Base-by-base conservation (phyloP, 2,888 invertebrate species). In the Trichopria drosophilae region DNA sequence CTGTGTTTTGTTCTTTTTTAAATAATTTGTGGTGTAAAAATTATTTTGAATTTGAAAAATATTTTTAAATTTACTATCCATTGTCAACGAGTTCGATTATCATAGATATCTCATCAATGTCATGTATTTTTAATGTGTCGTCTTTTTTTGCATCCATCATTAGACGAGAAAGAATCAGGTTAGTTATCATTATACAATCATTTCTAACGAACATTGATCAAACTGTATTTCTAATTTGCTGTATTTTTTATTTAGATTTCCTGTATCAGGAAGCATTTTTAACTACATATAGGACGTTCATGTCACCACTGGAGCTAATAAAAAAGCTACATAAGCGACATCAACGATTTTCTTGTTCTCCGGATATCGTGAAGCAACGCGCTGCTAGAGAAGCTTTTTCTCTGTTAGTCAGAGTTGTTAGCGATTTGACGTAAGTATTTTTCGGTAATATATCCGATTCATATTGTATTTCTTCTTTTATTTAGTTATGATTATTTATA, bases 241-340 rank as follows among this genome's bases (percentile, higher is more conserved):
- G 26, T 43, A 7, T 28, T 47, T 41, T 47, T 34, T 49, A 71
- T 74, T 16, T 80, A 91, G 92, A 91, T 77, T 90, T 93, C 78
- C 83, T 91, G 76, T 95, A 92, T 79, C 93, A 94, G 81, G 98
- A 99, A 81, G 97, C 98, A 58, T 99, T 99, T 79, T 83, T 98
- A 64, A 93, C 96, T 45, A 99, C 98, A 53, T 99, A 98, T 79
- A 84, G 97, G 63, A 97, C 96, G 55, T 96, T 97, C 80, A 87
- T 97, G 72, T 82, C 89, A 53, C 93, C 97, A 18, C 78, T 85
- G 67, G 90, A 90, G 61, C 81, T 97, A 61, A 85, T 96, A 61
- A 84, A 86, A 68, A 93, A 95, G 69, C 79, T 97, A 48, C 86
- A 92, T 70, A 84, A 88, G 69, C 83, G 86, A 66, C 89, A 82